Percentiles rank a stretch among this genome's conserved stretches.
Conservation (phyloP, 2,888 invertebrate genomes). For the Ochropacha duplaris region DNA sequence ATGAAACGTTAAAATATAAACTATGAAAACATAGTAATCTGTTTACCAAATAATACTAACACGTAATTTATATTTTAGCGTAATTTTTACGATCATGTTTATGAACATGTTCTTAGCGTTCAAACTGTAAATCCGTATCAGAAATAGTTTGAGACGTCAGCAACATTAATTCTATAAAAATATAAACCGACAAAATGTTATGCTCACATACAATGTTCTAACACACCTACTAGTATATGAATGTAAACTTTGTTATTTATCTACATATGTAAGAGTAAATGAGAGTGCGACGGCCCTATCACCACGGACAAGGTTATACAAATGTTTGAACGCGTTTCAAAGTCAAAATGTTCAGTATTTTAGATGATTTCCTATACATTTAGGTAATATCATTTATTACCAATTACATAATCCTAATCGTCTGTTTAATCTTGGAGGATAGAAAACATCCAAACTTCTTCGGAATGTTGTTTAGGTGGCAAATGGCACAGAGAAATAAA, state of each 20-base stretch:
- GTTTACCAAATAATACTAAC: not conserved
- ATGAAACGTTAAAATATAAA: not conserved
- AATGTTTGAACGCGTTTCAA: conserved; percentile 16
- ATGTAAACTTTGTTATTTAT: not conserved
- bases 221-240: not conserved
- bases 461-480: too few relatives aligned
- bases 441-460: too few relatives aligned
- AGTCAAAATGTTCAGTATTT: conserved; percentile 4
- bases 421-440: too few relatives aligned
- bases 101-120: not conserved
- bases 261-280: not conserved
- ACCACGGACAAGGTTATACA: conserved; percentile 18
- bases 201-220: not conserved
- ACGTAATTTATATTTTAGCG: not conserved
- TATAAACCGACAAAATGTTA: not conserved
- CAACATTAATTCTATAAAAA: not conserved
- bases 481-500: too few relatives aligned
- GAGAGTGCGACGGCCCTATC: conserved; percentile 3
- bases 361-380: not conserved
- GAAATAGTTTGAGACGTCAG: conserved; percentile 5
- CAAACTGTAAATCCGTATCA: not conserved
- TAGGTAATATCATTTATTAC: not conserved
- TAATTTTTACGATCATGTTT: not conserved
- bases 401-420: too few relatives aligned
- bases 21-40: not conserved